phyloP scores from a whole-genome alignment of 2,113 vertebrate species.

The Eretmodus cyanostictus region DNA sequence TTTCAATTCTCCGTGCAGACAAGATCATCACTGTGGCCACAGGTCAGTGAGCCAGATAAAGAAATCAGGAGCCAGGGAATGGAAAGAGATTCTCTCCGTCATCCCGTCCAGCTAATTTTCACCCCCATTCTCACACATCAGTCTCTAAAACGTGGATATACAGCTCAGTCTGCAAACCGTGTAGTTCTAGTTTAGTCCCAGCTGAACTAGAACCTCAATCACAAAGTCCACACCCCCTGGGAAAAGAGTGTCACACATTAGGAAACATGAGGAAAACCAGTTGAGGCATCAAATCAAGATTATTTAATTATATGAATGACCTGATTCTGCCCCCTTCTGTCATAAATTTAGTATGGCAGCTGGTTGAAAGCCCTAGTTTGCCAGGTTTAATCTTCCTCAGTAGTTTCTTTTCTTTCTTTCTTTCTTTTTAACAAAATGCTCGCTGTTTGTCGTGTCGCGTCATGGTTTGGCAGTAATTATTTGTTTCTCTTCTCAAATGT shows the following conservation, averaged over 20 bases:
- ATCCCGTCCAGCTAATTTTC: neutral
- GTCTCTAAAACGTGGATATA: neutral
- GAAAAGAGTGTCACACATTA: neutral
- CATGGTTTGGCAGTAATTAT: neutral
- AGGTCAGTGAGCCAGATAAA: slow-evolving; percentile 25
- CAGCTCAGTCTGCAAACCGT: neutral
- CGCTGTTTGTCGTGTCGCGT: accelerated
- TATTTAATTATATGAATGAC: slow-evolving; percentile 11
- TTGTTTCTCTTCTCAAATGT: neutral
- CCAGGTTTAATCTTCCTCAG: neutral
- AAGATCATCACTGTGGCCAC: neutral
- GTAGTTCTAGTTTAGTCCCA: neutral
- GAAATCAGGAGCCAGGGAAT: neutral
- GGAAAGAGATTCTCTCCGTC: neutral
- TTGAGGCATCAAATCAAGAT: neutral
- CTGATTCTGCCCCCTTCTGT: slow-evolving; percentile 47
- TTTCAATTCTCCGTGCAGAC: neutral
- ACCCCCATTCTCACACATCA: neutral
- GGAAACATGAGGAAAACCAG: neutral
- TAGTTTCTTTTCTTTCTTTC: neutral
- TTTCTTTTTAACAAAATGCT: neutral
- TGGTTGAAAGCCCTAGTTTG: neutral
- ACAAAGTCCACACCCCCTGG: neutral
- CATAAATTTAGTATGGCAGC: slow-evolving; percentile 5
- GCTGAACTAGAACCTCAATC: neutral